Evolutionary conservation across 2,888 invertebrate species (phyloP).

Genomic region (Lasioglossum calceatum): DNA sequence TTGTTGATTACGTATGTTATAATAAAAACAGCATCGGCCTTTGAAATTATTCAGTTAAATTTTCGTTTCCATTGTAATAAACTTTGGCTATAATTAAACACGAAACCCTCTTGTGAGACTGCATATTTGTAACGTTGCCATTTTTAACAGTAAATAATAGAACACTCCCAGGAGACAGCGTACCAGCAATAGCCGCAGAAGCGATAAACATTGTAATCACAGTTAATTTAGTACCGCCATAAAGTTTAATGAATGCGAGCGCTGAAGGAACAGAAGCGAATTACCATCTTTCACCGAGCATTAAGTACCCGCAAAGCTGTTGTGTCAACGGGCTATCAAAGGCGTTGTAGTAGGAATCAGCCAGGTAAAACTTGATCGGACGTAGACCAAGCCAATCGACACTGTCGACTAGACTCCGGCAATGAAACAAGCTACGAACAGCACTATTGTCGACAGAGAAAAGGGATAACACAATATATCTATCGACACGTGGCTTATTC

Average conservation of each 20-base stretch:
- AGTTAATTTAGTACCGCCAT: slow-evolving; percentile 5
- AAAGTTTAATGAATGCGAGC: slow-evolving; percentile 12
- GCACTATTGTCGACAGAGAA: slow-evolving; percentile 63
- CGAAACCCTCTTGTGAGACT: no score
- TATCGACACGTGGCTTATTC: slow-evolving; percentile 57
- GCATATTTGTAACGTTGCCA: background rate
- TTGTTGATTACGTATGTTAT: no score
- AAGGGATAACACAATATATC: slow-evolving; percentile 54
- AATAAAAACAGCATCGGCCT: slow-evolving; percentile 20
- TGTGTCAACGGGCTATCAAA: slow-evolving; percentile 40
- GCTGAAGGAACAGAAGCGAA: slow-evolving; percentile 19
- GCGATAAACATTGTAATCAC: slow-evolving; percentile 20
- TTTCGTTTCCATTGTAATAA: no score
- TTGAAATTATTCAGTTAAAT: slow-evolving; percentile 10
- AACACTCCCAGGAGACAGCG: background rate
- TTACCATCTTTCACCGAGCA: slow-evolving; percentile 35
- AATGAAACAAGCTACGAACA: slow-evolving; percentile 55
- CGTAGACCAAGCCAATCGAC: slow-evolving; percentile 56
- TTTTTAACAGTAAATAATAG: background rate
- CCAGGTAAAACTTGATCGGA: slow-evolving; percentile 63
- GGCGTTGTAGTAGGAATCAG: slow-evolving; percentile 36
- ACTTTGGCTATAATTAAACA: background rate
- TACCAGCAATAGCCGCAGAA: background rate
- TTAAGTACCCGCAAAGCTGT: slow-evolving; percentile 36
- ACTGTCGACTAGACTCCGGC: slow-evolving; percentile 61